These are phyloP conservation scores for Osedax frankpressi DNA, from an alignment of 2,888 invertebrate genomes.

Conservation along the genomic window DNA sequence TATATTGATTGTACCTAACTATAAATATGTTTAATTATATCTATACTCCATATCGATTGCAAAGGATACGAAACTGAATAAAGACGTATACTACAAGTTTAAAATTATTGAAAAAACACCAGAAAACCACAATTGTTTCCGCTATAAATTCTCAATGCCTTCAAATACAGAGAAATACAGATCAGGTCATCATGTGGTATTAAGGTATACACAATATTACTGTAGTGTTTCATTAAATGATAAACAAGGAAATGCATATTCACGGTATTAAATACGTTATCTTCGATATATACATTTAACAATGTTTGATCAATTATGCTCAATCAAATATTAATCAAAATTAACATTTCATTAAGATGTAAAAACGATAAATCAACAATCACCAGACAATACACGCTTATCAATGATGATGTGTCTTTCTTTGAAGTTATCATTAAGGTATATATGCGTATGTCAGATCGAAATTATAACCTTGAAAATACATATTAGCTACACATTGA, in stretches of 20 bases:
- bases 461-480: too few relatives aligned
- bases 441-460: too few relatives aligned
- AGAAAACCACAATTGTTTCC: constrained; percentile 30
- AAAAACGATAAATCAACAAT: constrained; percentile 28
- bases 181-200: constrained; percentile 51
- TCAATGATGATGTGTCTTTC: constrained; percentile 39
- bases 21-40: too few relatives aligned
- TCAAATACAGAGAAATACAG: constrained; percentile 24
- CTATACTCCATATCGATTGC: too few relatives aligned
- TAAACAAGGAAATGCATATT: background rate
- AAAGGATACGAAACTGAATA: too few relatives aligned
- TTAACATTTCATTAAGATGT: constrained; percentile 16
- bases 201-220: constrained; percentile 35
- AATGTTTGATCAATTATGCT: too few relatives aligned
- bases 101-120: constrained; percentile 28
- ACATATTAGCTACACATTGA: too few relatives aligned
- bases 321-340: too few relatives aligned
- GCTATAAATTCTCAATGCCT: constrained; percentile 36
- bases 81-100: constrained; percentile 33
- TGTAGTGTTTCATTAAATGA: background rate
- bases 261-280: background rate
- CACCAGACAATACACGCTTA: constrained; percentile 52
- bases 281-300: too few relatives aligned
- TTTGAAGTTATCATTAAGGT: constrained; percentile 57
- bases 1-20: too few relatives aligned